A percentile compares a stretch with the other conserved stretches of the same genome.
These are phyloP conservation scores for Fringilla coelebs DNA, from an alignment of 2,797 vertebrate genomes.

Conservation along the genomic window DNA sequence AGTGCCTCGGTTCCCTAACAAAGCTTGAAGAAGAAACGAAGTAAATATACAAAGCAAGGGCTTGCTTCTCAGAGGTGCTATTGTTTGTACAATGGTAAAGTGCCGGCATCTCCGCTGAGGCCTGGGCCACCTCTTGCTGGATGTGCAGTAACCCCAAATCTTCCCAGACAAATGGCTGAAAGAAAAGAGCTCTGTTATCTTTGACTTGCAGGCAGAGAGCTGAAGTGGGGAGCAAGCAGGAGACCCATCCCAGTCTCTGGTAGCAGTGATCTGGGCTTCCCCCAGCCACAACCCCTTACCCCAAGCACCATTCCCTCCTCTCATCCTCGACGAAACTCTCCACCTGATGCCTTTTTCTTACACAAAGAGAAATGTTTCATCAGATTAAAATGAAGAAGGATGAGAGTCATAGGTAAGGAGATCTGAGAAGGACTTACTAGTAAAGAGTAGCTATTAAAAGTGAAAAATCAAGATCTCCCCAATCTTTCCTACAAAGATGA, in stretches of 20 bases:
- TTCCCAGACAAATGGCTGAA: constrained; percentile 48
- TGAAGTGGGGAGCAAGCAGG: constrained; percentile 27
- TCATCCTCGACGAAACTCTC: not conserved
- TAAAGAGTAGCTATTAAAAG: not conserved
- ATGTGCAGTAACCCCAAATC: constrained; percentile 49
- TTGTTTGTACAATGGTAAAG: constrained; percentile 62
- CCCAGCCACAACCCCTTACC: not conserved
- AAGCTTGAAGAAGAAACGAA: constrained; percentile 58
- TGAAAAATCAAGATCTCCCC: not conserved
- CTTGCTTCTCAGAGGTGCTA: constrained; percentile 56
- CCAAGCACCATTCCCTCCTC: not conserved
- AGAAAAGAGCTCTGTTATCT: constrained; percentile 54
- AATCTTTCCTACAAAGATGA: not conserved
- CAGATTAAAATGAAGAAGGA: not conserved
- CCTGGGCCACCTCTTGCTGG: constrained; percentile 41
- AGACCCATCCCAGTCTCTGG: constrained; percentile 12
- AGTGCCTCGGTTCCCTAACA: constrained; percentile 49
- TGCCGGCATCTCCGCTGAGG: not conserved
- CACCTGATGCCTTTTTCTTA: not conserved
- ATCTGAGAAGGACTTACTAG: not conserved
- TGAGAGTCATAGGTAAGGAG: not conserved
- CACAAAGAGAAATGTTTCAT: constrained; percentile 16
- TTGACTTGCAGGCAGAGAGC: constrained; percentile 11
- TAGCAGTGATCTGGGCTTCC: constrained; percentile 13
- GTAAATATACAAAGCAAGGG: constrained; percentile 61